Base-by-base conservation (phyloP, 53 echinoderm and acorn worm genomes). In the Pentamera pediparva region DNA sequence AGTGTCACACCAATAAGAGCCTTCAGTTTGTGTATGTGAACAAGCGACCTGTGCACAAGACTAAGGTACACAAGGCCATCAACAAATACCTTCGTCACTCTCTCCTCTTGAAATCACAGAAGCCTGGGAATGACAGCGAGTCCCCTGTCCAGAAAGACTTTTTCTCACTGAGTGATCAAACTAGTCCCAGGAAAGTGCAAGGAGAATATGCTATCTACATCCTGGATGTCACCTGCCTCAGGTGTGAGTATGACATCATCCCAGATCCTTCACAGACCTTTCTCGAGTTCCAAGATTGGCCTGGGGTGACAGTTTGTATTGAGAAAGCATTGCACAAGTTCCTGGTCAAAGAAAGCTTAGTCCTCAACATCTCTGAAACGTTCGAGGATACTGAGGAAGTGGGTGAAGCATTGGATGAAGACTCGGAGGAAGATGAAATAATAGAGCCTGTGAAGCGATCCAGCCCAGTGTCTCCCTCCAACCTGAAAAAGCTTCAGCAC, bases 211-310 rank as follows among this genome's bases (percentile, higher is more conserved):
- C 82, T 17, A 81, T 91, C 28, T 98, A 79, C 81, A 85, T 98
- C 0, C 45, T 98, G 15, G 74, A 98, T 37, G 81, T 98, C 45
- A 80, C 50, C 22, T 98, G 98, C 61, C 79, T 83, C 17, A 75
- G 76, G 24, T 72, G 63, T 32, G 89, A 83, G 60, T 98, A 89
- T 54, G 98, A 98, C 65, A 89, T 98, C 59, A 79, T 82, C 20
- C 64, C 87, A 31, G 91, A 98, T 31, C 88, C 91, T 4, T 27
- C 80, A 20, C 83, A 98, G 51, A 91, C 98, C 19, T 74, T 91
- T 48, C 81, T 98, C n/a, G 91, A 98, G 74, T 98, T 98, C 31
- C 83, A 77, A 59, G 89, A 98, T 33, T 98, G 98, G 98, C 59
- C 62, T 29, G 74, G 69, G 15, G 69, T 78, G 4, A 37, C 91